These are phyloP conservation scores for Stenotaenia linearis DNA, from an alignment of 2,888 invertebrate genomes.

Conservation along the genomic window DNA sequence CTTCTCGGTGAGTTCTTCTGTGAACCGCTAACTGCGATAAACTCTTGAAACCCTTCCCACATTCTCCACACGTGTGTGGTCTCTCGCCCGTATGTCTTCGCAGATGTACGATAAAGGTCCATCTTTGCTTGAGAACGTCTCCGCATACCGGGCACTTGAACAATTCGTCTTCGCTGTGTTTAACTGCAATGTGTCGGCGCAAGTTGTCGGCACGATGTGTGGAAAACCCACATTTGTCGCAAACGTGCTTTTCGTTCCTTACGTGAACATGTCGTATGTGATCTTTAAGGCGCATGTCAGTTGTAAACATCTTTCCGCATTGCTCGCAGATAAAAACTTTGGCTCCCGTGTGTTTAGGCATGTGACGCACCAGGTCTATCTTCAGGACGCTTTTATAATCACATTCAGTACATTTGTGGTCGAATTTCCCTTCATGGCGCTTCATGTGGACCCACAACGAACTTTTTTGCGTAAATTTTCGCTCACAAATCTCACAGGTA, in stretches of 20 bases:
- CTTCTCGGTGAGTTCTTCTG: constrained; percentile 33
- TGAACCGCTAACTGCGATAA: constrained; percentile 35
- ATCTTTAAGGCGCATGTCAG: constrained; percentile 84
- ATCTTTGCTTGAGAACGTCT: constrained; percentile 39
- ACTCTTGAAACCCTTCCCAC: constrained; percentile 35
- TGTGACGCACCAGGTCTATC: constrained; percentile 32
- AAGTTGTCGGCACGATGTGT: constrained; percentile 40
- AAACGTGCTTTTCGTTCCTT: constrained; percentile 29
- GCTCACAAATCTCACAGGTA: background rate
- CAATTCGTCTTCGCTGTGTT: constrained; percentile 39
- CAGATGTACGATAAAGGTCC: constrained; percentile 65
- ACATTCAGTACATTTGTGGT: constrained; percentile 29
- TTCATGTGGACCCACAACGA: constrained; percentile 32
- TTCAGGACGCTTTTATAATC: constrained; percentile 34
- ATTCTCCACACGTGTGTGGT: constrained; percentile 35
- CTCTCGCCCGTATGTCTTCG: constrained; percentile 68
- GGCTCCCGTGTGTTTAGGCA: constrained; percentile 36
- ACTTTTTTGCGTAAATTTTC: constrained; percentile 15
- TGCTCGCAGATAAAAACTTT: constrained; percentile 69
- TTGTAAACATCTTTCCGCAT: constrained; percentile 86
- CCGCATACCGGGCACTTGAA: constrained; percentile 41
- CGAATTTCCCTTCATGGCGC: constrained; percentile 32
- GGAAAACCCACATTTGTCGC: constrained; percentile 39
- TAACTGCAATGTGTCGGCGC: constrained; percentile 39
- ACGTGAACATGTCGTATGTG: constrained; percentile 50